phyloP scores from a whole-genome alignment of 2,888 invertebrate genomes.

The Epirrita christyi region DNA sequence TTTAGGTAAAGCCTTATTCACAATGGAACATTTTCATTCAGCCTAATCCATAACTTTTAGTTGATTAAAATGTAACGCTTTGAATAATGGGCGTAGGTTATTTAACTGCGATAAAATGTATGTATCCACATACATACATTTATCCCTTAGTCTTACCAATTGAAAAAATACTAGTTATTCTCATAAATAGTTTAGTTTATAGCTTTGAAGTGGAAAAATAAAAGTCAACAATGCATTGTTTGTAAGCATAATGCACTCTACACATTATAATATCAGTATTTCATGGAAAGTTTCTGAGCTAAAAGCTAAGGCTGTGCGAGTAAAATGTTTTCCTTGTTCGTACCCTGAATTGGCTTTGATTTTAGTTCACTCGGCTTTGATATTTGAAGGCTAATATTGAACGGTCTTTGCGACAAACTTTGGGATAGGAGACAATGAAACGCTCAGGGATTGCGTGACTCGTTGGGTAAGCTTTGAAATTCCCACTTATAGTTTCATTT shows the following conservation, averaged over 20 bases:
- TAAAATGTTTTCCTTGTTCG: conserved; percentile 61
- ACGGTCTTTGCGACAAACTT: conserved; percentile 43
- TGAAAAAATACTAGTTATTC: no score
- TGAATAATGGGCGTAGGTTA: conserved; percentile 28
- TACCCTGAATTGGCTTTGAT: conserved; percentile 44
- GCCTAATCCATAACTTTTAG: conserved; percentile 40
- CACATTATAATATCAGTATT: conserved; percentile 29
- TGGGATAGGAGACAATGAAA: conserved; percentile 52
- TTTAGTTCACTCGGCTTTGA: conserved; percentile 44
- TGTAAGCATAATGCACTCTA: conserved; percentile 33
- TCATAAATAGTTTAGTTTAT: background rate
- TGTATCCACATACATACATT: background rate
- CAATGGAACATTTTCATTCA: conserved; percentile 35
- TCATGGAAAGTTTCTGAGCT: conserved; percentile 48
- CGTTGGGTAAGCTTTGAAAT: conserved; percentile 35
- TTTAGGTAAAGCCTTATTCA: conserved; percentile 36
- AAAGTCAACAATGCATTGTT: conserved; percentile 29
- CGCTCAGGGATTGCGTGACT: conserved; percentile 55
- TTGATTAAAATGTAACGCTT: conserved; percentile 38
- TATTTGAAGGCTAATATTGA: conserved; percentile 53
- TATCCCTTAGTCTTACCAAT: background rate
- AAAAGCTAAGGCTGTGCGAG: conserved; percentile 39
- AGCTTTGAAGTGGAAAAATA: conserved; percentile 9
- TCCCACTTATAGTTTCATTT: conserved; percentile 28
- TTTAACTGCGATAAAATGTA: conserved; percentile 9